Percentiles rank a stretch among this genome's conserved stretches.
These are phyloP conservation scores for Brachionus sp. DNA, from an alignment of 1,140 invertebrate genomes.

Conservation along the genomic window DNA sequence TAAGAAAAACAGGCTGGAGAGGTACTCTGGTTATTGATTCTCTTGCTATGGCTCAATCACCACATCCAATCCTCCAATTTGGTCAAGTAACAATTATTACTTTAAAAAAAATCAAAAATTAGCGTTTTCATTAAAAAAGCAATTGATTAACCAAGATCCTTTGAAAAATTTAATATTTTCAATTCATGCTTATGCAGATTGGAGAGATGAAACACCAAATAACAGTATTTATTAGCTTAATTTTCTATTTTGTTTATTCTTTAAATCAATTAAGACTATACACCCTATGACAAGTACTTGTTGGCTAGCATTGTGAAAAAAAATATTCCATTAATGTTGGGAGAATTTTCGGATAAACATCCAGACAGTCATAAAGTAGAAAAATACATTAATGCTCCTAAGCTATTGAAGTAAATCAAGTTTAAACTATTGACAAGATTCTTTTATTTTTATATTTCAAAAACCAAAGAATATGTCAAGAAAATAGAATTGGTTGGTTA, in stretches of 20 bases:
- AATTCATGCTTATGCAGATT: not conserved
- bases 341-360: not conserved
- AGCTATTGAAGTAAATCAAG: not conserved
- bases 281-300: not conserved
- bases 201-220: not conserved
- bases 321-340: not conserved
- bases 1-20: not conserved
- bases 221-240: not conserved
- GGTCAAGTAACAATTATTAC: not conserved
- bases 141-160: not conserved
- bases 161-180: not conserved
- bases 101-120: not conserved
- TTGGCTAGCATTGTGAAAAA: not conserved
- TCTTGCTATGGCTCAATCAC: not conserved
- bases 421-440: not conserved
- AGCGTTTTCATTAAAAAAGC: not conserved
- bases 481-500: not conserved
- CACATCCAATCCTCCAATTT: not conserved
- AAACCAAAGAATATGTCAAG: not conserved
- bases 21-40: not conserved
- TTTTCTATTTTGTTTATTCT: too few species aligned
- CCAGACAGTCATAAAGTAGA: not conserved
- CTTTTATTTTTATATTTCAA: too few species aligned
- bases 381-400: not conserved
- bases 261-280: not conserved